A percentile compares a stretch with the other conserved stretches of the same genome.
phyloP scores from a whole-genome alignment of 1,140 invertebrate species.

The Pseudomyrmex cubaensis region DNA sequence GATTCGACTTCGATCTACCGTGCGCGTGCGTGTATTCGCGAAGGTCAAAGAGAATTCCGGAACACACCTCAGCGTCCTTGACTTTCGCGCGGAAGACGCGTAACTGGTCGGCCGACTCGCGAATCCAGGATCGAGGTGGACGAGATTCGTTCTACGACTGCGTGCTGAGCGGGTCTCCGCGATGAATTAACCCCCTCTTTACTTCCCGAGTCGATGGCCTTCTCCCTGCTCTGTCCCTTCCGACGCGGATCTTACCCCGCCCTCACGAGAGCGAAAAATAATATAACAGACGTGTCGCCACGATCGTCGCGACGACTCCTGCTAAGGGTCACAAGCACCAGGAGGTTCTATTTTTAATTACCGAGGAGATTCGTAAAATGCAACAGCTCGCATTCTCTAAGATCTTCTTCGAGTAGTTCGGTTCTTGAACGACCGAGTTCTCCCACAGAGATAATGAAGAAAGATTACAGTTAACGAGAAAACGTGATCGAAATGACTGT shows the following conservation, averaged over 20 bases:
- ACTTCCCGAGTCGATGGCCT: constrained; percentile 60
- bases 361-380: too few species aligned
- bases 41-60: constrained; percentile 57
- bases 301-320: background rate
- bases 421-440: too few species aligned
- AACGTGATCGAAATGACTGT: too few species aligned
- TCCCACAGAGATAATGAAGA: too few species aligned
- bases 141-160: constrained; percentile 75
- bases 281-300: constrained; percentile 11
- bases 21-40: constrained; percentile 46
- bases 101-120: constrained; percentile 64
- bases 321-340: background rate
- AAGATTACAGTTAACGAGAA: too few species aligned
- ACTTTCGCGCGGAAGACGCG: constrained; percentile 74
- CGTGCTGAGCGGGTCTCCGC: constrained; percentile 72
- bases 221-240: constrained; percentile 8
- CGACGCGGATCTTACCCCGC: constrained; percentile 42
- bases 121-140: constrained; percentile 71
- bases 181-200: constrained; percentile 78
- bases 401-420: too few species aligned
- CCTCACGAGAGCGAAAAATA: constrained; percentile 23
- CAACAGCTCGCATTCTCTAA: background rate
- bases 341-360: constrained; percentile 5
- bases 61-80: constrained; percentile 69
- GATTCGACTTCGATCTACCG: constrained; percentile 20